Evolutionary conservation across 2,888 invertebrate genomes (phyloP).

Genomic region (Oeneis ivallda): DNA sequence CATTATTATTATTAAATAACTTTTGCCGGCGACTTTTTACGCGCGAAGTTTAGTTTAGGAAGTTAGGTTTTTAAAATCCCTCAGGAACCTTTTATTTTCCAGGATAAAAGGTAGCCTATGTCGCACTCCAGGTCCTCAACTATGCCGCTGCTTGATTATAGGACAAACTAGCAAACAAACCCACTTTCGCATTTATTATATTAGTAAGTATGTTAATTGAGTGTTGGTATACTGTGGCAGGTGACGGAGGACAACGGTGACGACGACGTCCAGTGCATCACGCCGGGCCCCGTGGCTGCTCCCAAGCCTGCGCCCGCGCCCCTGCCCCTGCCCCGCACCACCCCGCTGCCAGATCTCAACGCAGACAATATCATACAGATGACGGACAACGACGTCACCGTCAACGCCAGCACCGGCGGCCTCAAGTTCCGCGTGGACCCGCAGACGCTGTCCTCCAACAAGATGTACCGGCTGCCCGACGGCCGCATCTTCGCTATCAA

Average conservation of each 20-base stretch:
- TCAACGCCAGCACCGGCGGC: conserved; percentile 72
- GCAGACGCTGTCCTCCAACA: conserved; percentile 75
- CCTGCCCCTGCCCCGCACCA: conserved; percentile 41
- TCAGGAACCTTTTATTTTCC: too few relatives aligned
- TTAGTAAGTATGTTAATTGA: background rate
- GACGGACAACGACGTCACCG: conserved; percentile 79
- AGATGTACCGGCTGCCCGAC: conserved; percentile 78
- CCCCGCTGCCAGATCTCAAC: conserved; percentile 49
- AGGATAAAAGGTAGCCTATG: too few relatives aligned
- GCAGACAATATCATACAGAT: conserved; percentile 74
- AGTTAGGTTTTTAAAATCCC: too few relatives aligned
- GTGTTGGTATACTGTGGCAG: conserved; percentile 45
- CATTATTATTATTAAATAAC: too few relatives aligned
- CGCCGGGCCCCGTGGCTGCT: conserved; percentile 61
- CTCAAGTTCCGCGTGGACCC: conserved; percentile 77
- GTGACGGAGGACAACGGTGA: conserved; percentile 71
- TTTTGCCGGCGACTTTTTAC: too few relatives aligned
- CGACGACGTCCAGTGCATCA: conserved; percentile 76
- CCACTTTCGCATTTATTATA: too few relatives aligned
- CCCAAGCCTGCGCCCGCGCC: conserved; percentile 51
- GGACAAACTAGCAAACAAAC: too few relatives aligned
- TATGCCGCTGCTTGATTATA: too few relatives aligned
- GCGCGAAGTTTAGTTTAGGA: too few relatives aligned
- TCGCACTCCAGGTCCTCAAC: too few relatives aligned
- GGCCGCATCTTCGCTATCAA: conserved; percentile 78